Percentiles rank a stretch among this genome's conserved stretches.
Conservation (phyloP, 2,113 vertebrate genomes). For the Oreochromis tanganicae region DNA sequence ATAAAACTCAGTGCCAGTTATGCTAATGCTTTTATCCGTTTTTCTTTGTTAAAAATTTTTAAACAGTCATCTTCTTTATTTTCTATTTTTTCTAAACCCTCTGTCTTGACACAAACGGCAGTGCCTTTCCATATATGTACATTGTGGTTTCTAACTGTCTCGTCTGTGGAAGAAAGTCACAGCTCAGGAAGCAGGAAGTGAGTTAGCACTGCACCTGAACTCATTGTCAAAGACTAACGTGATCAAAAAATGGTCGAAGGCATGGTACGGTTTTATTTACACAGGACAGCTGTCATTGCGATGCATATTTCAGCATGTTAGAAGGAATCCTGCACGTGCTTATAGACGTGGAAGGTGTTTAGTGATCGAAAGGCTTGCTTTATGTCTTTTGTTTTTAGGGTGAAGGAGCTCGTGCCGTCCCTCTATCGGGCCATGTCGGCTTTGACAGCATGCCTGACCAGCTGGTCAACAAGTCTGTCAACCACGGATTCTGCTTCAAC, state of each 20-base stretch:
- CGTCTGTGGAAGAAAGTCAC: conserved; percentile 4
- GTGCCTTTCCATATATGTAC: conserved; percentile 34
- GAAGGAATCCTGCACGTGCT: neutral
- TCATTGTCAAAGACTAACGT: neutral
- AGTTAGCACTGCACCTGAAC: conserved; percentile 13
- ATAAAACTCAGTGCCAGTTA: neutral
- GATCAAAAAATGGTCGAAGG: neutral
- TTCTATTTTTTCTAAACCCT: neutral
- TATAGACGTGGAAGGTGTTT: neutral
- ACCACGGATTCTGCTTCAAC: conserved; percentile 98
- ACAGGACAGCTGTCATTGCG: neutral
- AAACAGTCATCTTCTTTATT: neutral
- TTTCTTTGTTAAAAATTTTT: neutral
- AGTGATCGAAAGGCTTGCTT: neutral
- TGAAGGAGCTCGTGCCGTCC: conserved; percentile 88
- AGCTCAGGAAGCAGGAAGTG: conserved; percentile 71
- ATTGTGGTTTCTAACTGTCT: conserved; percentile 60
- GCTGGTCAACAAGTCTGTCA: conserved; percentile 98
- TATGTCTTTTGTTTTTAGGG: conserved; percentile 68
- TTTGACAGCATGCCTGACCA: conserved; percentile 99
- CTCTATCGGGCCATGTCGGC: conserved; percentile 93
- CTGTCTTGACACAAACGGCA: neutral
- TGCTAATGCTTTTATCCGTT: neutral
- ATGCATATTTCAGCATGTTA: neutral
- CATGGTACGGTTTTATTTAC: neutral